phyloP scores from a whole-genome alignment of 2,888 invertebrate species.

The Apotomis capreana region DNA sequence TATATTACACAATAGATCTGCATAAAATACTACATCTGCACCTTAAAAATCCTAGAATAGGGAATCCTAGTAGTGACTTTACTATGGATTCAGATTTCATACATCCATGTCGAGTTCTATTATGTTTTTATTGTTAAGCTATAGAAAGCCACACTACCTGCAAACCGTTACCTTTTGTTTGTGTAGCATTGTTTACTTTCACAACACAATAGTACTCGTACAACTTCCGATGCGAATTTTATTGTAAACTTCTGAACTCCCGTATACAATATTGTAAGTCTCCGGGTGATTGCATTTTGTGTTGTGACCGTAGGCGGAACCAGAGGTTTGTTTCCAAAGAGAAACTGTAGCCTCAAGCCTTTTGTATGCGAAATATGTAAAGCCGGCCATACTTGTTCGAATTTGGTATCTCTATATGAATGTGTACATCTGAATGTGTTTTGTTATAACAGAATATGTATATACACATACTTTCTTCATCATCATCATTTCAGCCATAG shows the following conservation, averaged over 20 bases:
- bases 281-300: slow-evolving; percentile 11
- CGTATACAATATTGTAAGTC: slow-evolving; percentile 4
- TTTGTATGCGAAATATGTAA: not conserved
- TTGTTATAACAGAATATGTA: too few species aligned
- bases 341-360: not conserved
- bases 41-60: too few species aligned
- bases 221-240: slow-evolving; percentile 32
- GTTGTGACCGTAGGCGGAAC: slow-evolving; percentile 1
- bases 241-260: slow-evolving; percentile 28
- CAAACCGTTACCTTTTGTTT: slow-evolving; percentile 22
- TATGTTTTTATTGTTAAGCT: slow-evolving; percentile 20
- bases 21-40: too few species aligned
- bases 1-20: too few species aligned
- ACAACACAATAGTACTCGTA: slow-evolving; percentile 28
- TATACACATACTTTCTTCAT: too few species aligned
- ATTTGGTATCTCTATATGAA: too few species aligned
- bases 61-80: not conserved
- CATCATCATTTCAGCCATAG: too few species aligned
- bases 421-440: too few species aligned
- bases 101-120: not conserved
- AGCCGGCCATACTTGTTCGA: not conserved
- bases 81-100: not conserved
- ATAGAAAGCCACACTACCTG: slow-evolving; percentile 3
- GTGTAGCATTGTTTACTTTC: slow-evolving; percentile 30
- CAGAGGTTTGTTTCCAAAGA: not conserved